Evolutionary conservation across 2,888 invertebrate genomes (phyloP).

Genomic region (Drosophila demipolita): DNA sequence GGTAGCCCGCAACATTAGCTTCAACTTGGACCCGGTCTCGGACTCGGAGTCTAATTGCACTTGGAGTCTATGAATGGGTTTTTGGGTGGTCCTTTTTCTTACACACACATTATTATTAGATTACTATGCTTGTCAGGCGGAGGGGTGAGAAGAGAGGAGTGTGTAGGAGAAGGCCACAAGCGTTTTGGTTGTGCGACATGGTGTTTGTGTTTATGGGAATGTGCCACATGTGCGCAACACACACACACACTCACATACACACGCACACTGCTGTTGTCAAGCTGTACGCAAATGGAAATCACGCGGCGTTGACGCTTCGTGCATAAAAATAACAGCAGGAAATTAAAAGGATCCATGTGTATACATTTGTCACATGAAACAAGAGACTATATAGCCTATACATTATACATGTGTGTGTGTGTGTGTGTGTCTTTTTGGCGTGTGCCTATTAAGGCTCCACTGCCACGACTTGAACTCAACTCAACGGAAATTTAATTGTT

Average conservation of each 20-base stretch:
- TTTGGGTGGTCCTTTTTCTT: conserved; percentile 34
- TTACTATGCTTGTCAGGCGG: conserved; percentile 41
- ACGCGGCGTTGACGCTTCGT: conserved; percentile 65
- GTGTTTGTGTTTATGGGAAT: conserved; percentile 65
- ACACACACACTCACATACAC: conserved; percentile 19
- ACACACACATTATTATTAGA: conserved; percentile 59
- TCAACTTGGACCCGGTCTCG: conserved; percentile 1
- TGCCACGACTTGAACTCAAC: conserved; percentile 9
- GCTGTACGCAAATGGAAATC: conserved; percentile 70
- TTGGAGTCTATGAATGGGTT: not conserved
- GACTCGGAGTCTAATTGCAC: not conserved
- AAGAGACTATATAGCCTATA: not conserved
- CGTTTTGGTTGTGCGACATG: conserved; percentile 44
- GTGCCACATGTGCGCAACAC: conserved; percentile 64
- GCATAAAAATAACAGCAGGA: conserved; percentile 78
- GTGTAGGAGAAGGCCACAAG: not conserved
- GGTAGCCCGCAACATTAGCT: conserved; percentile 20
- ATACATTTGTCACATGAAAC: conserved; percentile 13
- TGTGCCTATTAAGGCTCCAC: conserved; percentile 51
- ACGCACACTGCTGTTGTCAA: conserved; percentile 4
- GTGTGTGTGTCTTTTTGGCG: conserved; percentile 8
- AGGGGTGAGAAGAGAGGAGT: not conserved
- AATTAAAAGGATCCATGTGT: conserved; percentile 74
- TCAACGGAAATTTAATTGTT: conserved; percentile 72
- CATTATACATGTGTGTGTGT: conserved; percentile 1